Percentiles rank a stretch among this genome's conserved stretches.
Evolutionary conservation across 2,113 vertebrate species (phyloP).

Genomic region (Catagonus wagneri): DNA sequence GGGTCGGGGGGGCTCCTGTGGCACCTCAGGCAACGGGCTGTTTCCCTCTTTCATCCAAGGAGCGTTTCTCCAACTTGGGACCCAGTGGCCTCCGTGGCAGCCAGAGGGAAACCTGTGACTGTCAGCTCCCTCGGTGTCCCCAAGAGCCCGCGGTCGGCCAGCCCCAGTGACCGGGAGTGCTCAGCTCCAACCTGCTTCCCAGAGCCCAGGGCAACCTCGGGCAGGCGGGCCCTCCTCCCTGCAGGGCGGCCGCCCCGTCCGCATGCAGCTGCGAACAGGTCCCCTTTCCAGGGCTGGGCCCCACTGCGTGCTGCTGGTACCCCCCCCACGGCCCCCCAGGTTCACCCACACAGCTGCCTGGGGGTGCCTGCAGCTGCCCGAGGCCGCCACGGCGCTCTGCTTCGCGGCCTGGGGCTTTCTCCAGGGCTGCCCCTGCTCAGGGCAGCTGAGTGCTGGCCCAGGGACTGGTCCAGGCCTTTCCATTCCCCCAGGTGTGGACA

Average conservation of each 20-base stretch:
- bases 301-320: no score
- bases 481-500: rapidly evolving
- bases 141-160: rapidly evolving
- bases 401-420: background rate
- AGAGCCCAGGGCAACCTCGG: rapidly evolving
- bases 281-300: background rate
- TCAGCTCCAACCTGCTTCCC: rapidly evolving
- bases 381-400: rapidly evolving
- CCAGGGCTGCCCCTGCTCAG: background rate
- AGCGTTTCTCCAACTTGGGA: background rate
- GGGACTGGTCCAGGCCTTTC: rapidly evolving
- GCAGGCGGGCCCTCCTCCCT: background rate
- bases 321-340: background rate
- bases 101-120: rapidly evolving
- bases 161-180: rapidly evolving
- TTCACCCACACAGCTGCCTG: background rate
- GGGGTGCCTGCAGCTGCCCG: no score
- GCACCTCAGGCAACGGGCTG: background rate
- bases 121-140: background rate
- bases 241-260: no score
- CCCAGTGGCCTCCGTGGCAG: rapidly evolving
- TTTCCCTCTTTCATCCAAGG: background rate
- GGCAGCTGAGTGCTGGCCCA: background rate
- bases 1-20: rapidly evolving
- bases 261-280: rapidly evolving